phyloP scores from a whole-genome alignment of 2,113 vertebrate species.

The Prunella fulvescens region DNA sequence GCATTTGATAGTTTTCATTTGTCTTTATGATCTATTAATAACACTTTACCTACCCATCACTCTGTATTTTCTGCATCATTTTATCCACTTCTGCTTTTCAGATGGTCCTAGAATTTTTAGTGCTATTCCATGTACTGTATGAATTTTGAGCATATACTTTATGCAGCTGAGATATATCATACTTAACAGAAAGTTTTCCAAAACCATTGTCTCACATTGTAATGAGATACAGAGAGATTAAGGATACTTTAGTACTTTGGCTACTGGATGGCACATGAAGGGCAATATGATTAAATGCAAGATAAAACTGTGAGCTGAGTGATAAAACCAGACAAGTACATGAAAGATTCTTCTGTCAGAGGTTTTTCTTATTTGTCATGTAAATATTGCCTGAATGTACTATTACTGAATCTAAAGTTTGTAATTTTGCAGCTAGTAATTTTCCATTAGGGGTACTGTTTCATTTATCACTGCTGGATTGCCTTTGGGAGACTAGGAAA shows the following conservation, averaged over 20 bases:
- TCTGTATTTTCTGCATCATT: slow-evolving; percentile 24
- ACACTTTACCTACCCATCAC: not conserved
- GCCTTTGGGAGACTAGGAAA: not conserved
- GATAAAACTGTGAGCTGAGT: slow-evolving; percentile 55
- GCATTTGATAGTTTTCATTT: slow-evolving; percentile 31
- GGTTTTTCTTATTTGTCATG: slow-evolving; percentile 49
- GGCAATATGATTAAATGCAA: slow-evolving; percentile 53
- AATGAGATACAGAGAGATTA: slow-evolving; percentile 50
- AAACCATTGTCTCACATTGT: slow-evolving; percentile 9
- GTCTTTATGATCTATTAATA: slow-evolving; percentile 39
- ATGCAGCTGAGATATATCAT: slow-evolving; percentile 17
- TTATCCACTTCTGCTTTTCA: not conserved
- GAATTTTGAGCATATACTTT: slow-evolving; percentile 20
- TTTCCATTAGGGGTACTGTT: not conserved
- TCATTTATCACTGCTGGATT: not conserved
- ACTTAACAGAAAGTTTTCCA: slow-evolving; percentile 48
- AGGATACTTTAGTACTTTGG: slow-evolving; percentile 44
- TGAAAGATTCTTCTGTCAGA: slow-evolving; percentile 46
- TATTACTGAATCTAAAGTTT: slow-evolving; percentile 23
- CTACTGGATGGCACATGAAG: slow-evolving; percentile 56
- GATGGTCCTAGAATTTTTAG: slow-evolving; percentile 36
- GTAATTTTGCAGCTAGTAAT: not conserved
- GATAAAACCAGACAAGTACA: slow-evolving; percentile 47
- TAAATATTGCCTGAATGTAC: slow-evolving; percentile 38
- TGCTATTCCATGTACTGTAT: not conserved